Conservation (phyloP, 2,797 vertebrate species). For the Semaprochilodus insignis region DNA sequence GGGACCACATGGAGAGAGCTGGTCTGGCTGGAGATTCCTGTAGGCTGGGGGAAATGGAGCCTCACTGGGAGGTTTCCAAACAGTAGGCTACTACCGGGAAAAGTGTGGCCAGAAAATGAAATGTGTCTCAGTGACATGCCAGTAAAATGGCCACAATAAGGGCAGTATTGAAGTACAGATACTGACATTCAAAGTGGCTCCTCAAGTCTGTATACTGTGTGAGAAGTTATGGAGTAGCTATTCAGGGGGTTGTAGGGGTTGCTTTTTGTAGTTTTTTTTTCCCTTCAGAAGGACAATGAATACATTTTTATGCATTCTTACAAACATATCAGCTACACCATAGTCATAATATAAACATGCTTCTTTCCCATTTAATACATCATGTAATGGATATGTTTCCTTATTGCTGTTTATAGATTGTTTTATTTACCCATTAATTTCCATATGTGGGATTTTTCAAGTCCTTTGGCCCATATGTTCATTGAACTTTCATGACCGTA, state of each 20-base stretch:
- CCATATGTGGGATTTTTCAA: too few species aligned
- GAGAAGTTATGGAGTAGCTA: constrained; percentile 9
- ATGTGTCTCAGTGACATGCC: constrained; percentile 65
- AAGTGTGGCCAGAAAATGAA: constrained; percentile 77
- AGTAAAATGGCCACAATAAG: constrained; percentile 53
- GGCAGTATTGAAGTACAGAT: constrained; percentile 48
- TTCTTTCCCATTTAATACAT: too few species aligned
- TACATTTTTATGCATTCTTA: neutral
- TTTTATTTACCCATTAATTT: too few species aligned
- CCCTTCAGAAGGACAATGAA: neutral
- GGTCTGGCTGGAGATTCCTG: constrained; percentile 75
- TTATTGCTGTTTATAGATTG: too few species aligned
- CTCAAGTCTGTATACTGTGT: neutral
- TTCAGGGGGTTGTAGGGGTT: neutral
- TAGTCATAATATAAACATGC: too few species aligned
- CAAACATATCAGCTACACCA: too few species aligned
- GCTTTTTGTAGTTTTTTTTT: too few species aligned
- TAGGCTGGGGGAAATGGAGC: constrained; percentile 78
- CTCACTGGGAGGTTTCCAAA: constrained; percentile 78
- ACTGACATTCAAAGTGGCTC: constrained; percentile 47
- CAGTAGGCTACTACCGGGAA: constrained; percentile 66
- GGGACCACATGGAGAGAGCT: constrained; percentile 76
- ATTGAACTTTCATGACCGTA: too few species aligned
- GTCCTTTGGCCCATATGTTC: neutral
- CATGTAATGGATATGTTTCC: too few species aligned